Evolutionary conservation across 1,140 invertebrate species (phyloP).

Genomic region (Megalonaias nervosa): DNA sequence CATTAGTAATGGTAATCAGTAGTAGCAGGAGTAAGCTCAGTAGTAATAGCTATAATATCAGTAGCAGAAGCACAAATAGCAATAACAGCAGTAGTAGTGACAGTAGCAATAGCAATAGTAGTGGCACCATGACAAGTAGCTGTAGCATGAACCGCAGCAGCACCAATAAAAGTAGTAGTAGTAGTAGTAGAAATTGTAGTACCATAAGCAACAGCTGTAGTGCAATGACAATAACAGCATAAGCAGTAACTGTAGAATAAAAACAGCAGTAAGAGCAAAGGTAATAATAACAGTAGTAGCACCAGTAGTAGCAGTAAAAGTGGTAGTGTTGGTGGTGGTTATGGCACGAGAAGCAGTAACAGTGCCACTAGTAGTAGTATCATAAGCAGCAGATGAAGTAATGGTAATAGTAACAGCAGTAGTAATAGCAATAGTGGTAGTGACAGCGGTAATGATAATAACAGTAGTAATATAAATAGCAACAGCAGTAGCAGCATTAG

Average conservation of each 20-base stretch:
- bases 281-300: conserved; percentile 15
- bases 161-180: neutral
- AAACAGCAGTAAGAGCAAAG: conserved; percentile 1
- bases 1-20: neutral
- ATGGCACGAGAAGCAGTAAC: conserved; percentile 8
- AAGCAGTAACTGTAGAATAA: neutral
- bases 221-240: neutral
- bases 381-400: neutral
- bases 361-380: conserved; percentile 22
- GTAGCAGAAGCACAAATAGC: neutral
- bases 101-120: neutral
- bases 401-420: conserved; percentile 29
- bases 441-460: conserved; percentile 19
- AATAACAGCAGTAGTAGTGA: neutral
- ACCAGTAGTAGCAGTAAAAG: conserved; percentile 11
- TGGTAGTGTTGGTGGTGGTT: conserved; percentile 7
- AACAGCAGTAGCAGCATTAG: conserved; percentile 21
- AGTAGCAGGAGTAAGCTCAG: neutral
- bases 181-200: conserved; percentile 2
- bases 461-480: conserved; percentile 17
- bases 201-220: conserved; percentile 6
- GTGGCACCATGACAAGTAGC: neutral
- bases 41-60: neutral
- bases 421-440: conserved; percentile 30
- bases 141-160: neutral